A percentile compares a stretch with the other conserved stretches of the same genome.
Conservation (phyloP, 2,888 invertebrate genomes). For the Pasiphila rectangulata region DNA sequence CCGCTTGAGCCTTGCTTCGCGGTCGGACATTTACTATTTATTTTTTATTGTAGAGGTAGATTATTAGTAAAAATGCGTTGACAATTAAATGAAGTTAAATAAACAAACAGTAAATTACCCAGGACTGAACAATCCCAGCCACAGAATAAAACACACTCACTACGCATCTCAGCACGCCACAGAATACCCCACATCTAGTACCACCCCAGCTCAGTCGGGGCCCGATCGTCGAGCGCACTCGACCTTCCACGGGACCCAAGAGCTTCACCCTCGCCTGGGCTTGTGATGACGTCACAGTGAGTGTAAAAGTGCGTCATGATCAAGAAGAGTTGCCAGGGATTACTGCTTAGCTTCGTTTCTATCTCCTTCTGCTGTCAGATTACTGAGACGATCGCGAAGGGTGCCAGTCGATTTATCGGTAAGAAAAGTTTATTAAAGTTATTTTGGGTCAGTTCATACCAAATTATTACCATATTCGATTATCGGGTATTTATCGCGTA, state of each 20-base stretch:
- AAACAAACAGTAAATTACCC: too few relatives aligned
- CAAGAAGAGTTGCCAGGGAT: constrained; percentile 72
- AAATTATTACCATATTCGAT: background rate
- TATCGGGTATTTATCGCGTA: too few relatives aligned
- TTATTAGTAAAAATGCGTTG: too few relatives aligned
- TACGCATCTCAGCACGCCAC: background rate
- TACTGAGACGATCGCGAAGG: constrained; percentile 73
- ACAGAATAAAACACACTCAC: background rate
- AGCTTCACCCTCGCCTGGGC: constrained; percentile 19
- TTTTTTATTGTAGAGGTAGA: too few relatives aligned
- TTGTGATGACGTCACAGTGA: constrained; percentile 37
- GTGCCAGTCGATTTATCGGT: constrained; percentile 75
- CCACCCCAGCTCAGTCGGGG: constrained; percentile 53
- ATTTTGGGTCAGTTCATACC: background rate
- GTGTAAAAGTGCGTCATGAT: constrained; percentile 52
- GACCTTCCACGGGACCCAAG: constrained; percentile 46
- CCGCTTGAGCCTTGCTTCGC: too few relatives aligned
- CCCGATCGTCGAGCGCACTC: constrained; percentile 62
- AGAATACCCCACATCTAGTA: constrained; percentile 27
- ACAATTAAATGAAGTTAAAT: too few relatives aligned
- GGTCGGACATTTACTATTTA: too few relatives aligned
- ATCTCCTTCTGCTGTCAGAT: constrained; percentile 76
- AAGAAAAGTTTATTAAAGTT: constrained; percentile 33
- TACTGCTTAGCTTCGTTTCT: constrained; percentile 72
- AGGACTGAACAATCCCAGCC: background rate